phyloP scores from a whole-genome alignment of 2,797 vertebrate genomes.

The Eutrigla gurnardus region DNA sequence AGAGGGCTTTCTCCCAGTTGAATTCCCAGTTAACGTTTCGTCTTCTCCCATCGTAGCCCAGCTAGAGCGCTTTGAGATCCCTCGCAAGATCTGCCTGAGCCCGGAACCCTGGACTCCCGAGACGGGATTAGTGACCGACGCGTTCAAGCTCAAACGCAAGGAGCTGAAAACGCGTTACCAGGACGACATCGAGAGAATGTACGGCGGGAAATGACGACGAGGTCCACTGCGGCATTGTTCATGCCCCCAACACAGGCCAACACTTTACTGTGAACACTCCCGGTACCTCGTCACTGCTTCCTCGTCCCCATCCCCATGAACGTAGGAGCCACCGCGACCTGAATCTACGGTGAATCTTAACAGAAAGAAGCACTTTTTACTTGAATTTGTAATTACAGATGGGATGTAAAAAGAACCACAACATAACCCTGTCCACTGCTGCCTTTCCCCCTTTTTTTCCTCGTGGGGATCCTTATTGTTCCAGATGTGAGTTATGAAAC shows the following conservation, averaged over 20 bases:
- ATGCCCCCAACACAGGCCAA: constrained; percentile 36
- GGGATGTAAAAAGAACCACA: constrained; percentile 14
- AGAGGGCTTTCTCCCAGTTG: background rate
- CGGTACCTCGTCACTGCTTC: background rate
- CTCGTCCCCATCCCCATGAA: constrained; percentile 48
- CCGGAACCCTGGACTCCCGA: constrained; percentile 95
- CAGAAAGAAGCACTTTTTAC: constrained; percentile 39
- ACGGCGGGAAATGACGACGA: constrained; percentile 85
- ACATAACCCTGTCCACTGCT: background rate
- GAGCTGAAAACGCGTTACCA: constrained; percentile 92
- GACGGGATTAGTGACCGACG: constrained; percentile 94
- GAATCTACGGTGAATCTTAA: constrained; percentile 64
- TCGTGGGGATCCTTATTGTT: constrained; percentile 50
- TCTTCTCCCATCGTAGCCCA: constrained; percentile 81
- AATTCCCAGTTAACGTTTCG: background rate
- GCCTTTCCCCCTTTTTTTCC: constrained; percentile 23
- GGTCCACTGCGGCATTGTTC: background rate
- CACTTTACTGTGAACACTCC: constrained; percentile 34
- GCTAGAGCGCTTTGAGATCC: constrained; percentile 95
- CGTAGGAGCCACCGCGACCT: constrained; percentile 81
- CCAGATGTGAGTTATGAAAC: constrained; percentile 76
- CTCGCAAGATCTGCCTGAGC: constrained; percentile 91
- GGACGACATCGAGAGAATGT: constrained; percentile 93
- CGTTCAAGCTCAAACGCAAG: constrained; percentile 96
- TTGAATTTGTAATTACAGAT: constrained; percentile 46